Conservation (phyloP, 2,888 invertebrate genomes). For the Synergus umbraculus region DNA sequence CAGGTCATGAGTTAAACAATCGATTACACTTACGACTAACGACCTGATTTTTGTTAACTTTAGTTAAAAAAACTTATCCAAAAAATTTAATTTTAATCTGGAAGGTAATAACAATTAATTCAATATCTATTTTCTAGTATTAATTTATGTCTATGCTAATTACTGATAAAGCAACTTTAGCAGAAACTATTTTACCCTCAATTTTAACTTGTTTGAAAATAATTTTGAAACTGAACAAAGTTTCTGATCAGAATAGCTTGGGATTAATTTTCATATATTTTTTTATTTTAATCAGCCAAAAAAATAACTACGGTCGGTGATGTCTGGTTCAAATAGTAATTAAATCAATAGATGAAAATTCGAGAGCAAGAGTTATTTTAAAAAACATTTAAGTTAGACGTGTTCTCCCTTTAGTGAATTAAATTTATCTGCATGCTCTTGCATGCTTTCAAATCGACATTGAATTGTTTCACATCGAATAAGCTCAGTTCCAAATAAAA, state of each 20-base stretch:
- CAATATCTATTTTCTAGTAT: background rate
- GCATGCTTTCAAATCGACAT: background rate
- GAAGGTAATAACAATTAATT: no score
- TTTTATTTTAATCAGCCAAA: no score
- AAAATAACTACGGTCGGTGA: no score
- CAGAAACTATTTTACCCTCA: background rate
- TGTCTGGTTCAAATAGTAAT: no score
- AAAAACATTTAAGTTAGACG: background rate
- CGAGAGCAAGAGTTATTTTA: no score
- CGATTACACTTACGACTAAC: conserved; percentile 12
- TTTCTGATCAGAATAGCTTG: no score
- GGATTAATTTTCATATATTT: no score
- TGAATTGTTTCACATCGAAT: background rate
- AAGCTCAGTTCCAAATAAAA: background rate
- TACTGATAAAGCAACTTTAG: background rate
- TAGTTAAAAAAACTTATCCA: background rate
- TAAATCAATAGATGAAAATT: no score
- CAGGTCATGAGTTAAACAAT: conserved; percentile 36
- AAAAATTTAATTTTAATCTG: background rate
- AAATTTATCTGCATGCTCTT: background rate
- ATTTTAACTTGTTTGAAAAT: no score
- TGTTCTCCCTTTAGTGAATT: background rate
- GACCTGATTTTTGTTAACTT: background rate
- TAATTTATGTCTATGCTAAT: background rate
- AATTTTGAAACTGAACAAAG: background rate